Evolutionary conservation across 2,113 vertebrate genomes (phyloP), one percentile per base, ranked within the genome.

Genomic region (Noctilio leporinus): DNA sequence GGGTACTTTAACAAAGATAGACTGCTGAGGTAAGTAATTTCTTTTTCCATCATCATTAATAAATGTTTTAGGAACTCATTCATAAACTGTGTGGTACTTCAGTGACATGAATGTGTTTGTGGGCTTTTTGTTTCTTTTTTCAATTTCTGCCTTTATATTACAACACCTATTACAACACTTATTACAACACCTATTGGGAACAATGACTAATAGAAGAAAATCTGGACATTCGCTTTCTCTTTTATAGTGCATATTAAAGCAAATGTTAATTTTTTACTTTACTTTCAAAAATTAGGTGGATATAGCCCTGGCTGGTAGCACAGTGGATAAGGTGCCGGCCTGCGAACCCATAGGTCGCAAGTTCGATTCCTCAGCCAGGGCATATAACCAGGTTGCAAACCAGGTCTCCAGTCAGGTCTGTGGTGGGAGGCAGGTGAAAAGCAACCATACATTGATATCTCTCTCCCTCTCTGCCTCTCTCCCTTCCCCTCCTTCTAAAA

Each of bases 11-110:
- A 82, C 40, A 86, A 96, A 83, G 88, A 76, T 35, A 94, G 91
- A 87, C 53, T 93, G 87, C 47, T 67, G 76, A 89, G 62, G 51
- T 73, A 96, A 89, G 93, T 72, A 85, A 70, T 89, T 95, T 95
- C 86, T 90, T 51, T 93, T 90, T 96, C 83, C 65, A 57, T 80
- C 65, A 89, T 53, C 35, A 87, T 19, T 62, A 65, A 96, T 95
- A 95, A 94, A 94, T 94, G 69, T 96, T 93, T 95, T 80, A 94
- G 76, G 70, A 95, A 95, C 33, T 91, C 67, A 93, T 89, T 96
- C 75, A 94, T 92, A 28, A 5, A 86, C 70, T 92, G 26, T 64
- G 55, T 90, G 75, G 57, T 94, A 93, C 70, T 97, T 95, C 84
- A 83, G 57, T 86, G 57, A 90, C 86, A 95, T 51, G 19, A 94